These are phyloP conservation scores for Ericerus pela DNA, from an alignment of 1,140 invertebrate species.

Conservation along the genomic window DNA sequence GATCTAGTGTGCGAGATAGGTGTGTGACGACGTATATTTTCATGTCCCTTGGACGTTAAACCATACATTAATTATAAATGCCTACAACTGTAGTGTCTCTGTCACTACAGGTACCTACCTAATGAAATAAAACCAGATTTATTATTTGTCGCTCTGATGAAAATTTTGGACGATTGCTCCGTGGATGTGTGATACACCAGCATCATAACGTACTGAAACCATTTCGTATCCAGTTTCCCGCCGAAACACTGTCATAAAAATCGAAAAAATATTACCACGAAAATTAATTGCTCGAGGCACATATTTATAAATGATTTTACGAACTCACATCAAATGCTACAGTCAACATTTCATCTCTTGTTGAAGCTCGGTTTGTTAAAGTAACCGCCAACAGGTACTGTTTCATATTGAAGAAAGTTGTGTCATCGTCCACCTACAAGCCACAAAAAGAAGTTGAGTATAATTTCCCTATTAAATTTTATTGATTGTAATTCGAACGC, in stretches of 20 bases:
- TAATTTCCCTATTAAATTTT: neutral
- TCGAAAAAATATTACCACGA: neutral
- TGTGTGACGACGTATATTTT: neutral
- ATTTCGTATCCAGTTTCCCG: neutral
- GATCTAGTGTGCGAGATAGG: neutral
- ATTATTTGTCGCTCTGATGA: neutral
- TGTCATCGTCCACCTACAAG: neutral
- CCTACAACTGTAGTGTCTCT: neutral
- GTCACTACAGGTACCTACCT: neutral
- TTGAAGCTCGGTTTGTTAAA: neutral
- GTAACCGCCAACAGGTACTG: neutral
- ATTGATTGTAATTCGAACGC: neutral
- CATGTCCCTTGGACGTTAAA: neutral
- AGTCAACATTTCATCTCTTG: neutral
- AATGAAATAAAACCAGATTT: neutral
- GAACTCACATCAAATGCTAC: neutral
- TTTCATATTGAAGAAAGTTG: neutral
- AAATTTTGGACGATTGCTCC: neutral
- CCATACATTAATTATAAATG: too few species aligned
- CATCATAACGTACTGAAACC: neutral
- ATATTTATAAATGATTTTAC: neutral
- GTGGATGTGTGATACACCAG: neutral
- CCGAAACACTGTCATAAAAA: neutral
- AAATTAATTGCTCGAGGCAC: neutral
- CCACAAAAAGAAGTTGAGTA: neutral